phyloP scores from a whole-genome alignment of 2,797 vertebrate species.

The Luscinia luscinia region DNA sequence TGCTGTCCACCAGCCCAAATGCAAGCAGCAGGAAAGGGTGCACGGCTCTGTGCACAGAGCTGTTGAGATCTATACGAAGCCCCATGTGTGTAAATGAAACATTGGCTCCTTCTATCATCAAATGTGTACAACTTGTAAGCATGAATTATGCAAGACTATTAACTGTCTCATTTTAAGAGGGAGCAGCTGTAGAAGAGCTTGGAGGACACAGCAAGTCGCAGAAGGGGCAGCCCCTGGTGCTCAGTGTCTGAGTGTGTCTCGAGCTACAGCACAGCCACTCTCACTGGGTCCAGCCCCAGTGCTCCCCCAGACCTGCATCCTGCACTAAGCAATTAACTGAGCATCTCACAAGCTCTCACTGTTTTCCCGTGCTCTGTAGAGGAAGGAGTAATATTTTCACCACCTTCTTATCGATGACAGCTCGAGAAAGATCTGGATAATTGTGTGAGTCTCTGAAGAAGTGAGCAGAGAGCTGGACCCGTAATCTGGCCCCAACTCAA shows the following conservation, averaged over 20 bases:
- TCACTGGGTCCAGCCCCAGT: rapidly evolving
- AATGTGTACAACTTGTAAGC: conserved; percentile 72
- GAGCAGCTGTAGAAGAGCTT: conserved; percentile 46
- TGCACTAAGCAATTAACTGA: neutral
- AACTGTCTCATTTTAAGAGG: conserved; percentile 55
- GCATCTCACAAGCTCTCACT: neutral
- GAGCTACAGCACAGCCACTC: neutral
- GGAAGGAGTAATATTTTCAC: neutral
- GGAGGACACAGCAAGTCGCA: neutral
- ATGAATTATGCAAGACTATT: conserved; percentile 82
- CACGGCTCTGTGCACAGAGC: neutral
- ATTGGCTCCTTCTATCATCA: conserved; percentile 74
- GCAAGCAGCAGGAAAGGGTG: neutral
- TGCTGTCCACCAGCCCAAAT: neutral
- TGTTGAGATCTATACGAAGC: conserved; percentile 9
- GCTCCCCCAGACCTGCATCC: neutral
- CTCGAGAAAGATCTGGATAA: neutral
- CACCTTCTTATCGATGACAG: neutral
- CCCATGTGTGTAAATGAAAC: conserved; percentile 69
- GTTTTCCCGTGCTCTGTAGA: rapidly evolving
- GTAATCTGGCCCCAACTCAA: neutral
- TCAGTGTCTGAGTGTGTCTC: neutral
- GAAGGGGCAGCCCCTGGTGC: neutral
- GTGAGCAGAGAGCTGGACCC: neutral
- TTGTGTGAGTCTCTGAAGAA: neutral